Evolutionary conservation across 2,888 invertebrate genomes (phyloP).

Genomic region (Macrostomum cliftonense): DNA sequence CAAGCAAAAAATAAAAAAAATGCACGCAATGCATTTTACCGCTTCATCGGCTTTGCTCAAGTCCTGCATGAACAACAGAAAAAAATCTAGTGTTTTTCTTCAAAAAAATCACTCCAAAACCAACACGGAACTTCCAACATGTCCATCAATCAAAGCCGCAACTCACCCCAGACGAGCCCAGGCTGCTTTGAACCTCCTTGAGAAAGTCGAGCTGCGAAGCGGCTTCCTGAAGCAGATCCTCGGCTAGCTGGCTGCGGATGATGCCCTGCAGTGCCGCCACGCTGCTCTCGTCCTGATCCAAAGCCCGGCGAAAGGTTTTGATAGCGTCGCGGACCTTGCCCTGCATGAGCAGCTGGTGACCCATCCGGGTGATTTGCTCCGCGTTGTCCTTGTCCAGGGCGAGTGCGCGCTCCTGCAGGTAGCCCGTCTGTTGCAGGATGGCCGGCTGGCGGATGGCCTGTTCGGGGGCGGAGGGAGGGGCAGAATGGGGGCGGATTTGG

Average conservation of each 20-base stretch:
- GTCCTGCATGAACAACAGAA: too few relatives aligned
- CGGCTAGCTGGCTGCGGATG: slow-evolving; percentile 59
- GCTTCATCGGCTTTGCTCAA: too few relatives aligned
- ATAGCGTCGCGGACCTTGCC: slow-evolving; percentile 58
- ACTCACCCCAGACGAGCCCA: slow-evolving; percentile 47
- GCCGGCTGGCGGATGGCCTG: slow-evolving; percentile 42
- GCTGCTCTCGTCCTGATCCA: slow-evolving; percentile 63
- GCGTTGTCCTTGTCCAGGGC: slow-evolving; percentile 51
- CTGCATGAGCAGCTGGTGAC: slow-evolving; percentile 56
- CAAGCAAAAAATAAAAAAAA: too few relatives aligned
- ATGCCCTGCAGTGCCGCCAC: slow-evolving; percentile 54
- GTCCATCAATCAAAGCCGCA: neutral
- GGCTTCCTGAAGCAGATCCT: slow-evolving; percentile 48
- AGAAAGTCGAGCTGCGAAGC: slow-evolving; percentile 68
- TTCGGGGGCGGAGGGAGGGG: slow-evolving; percentile 7
- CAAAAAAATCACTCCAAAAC: too few relatives aligned
- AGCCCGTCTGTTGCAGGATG: slow-evolving; percentile 54
- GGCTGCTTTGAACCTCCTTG: slow-evolving; percentile 55
- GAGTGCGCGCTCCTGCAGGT: slow-evolving; percentile 58
- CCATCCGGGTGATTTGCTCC: slow-evolving; percentile 59
- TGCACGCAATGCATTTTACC: too few relatives aligned
- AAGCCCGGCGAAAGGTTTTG: slow-evolving; percentile 57
- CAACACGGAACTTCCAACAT: too few relatives aligned
- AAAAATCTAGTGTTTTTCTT: neutral
- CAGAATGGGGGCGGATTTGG: neutral